Evolutionary conservation across 2,113 vertebrate genomes (phyloP).

Genomic region (Danionella cerebrum): DNA sequence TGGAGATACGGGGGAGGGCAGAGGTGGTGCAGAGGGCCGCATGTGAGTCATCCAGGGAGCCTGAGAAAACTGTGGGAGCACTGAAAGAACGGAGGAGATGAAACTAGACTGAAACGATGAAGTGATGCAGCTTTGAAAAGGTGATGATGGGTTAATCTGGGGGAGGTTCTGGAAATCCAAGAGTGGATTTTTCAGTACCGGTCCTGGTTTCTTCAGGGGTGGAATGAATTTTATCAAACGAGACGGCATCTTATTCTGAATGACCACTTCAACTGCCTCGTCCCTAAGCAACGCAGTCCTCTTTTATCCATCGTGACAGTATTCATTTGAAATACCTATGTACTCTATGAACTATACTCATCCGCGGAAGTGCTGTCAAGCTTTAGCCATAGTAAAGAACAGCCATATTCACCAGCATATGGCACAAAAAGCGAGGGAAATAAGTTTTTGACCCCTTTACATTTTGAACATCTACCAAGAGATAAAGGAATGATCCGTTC

Average conservation of each 20-base stretch:
- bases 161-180: conserved; percentile 21
- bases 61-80: conserved; percentile 67
- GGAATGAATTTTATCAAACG: background rate
- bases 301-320: background rate
- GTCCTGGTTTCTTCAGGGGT: background rate
- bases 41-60: conserved; percentile 64
- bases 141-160: conserved; percentile 21
- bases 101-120: conserved; percentile 29
- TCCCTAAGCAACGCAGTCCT: background rate
- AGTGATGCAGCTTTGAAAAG: conserved; percentile 19
- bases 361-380: background rate
- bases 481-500: no score
- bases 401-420: no score
- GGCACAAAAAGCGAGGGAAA: no score
- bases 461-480: no score
- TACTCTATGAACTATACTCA: background rate
- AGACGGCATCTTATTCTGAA: background rate
- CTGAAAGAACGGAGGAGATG: conserved; percentile 61
- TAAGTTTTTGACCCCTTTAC: no score
- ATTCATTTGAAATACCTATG: background rate
- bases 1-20: conserved; percentile 60
- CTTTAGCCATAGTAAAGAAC: no score
- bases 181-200: background rate
- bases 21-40: conserved; percentile 57
- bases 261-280: background rate